Percentiles rank a stretch among this genome's conserved stretches.
Conservation (phyloP, 2,797 vertebrate species). For the Limnodromus scolopaceus region DNA sequence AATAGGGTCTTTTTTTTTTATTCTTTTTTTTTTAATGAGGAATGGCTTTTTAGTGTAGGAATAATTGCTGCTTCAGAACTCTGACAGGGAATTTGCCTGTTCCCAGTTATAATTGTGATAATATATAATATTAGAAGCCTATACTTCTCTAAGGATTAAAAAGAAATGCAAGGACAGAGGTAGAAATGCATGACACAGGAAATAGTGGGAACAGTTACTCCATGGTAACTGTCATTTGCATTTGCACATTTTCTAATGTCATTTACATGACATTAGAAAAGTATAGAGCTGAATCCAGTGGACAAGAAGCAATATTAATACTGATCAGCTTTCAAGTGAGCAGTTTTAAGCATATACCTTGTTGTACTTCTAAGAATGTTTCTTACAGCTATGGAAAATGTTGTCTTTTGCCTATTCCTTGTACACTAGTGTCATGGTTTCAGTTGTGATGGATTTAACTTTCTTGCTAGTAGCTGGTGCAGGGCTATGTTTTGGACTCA, state of each 20-base stretch:
- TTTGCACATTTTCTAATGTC: too few species aligned
- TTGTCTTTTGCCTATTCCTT: not conserved
- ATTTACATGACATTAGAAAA: not conserved
- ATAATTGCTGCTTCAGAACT: not conserved
- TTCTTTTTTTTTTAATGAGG: not conserved
- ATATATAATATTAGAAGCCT: not conserved
- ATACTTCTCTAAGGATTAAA: not conserved
- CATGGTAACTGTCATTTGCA: too few species aligned
- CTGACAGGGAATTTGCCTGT: not conserved
- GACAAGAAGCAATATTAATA: not conserved
- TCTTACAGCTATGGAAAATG: not conserved
- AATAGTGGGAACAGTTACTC: not conserved
- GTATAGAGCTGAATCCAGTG: not conserved
- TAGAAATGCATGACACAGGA: not conserved
- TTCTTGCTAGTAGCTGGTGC: not conserved
- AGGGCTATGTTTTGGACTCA: not conserved
- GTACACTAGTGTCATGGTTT: not conserved
- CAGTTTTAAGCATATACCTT: not conserved
- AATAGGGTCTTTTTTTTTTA: not conserved
- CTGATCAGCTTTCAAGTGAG: not conserved
- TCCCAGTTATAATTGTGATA: not conserved
- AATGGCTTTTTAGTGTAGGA: not conserved
- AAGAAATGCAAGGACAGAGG: not conserved
- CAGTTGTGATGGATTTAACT: not conserved
- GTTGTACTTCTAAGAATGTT: not conserved